These are phyloP conservation scores for Diadromus collaris DNA, from an alignment of 2,888 invertebrate genomes.

Conservation along the genomic window DNA sequence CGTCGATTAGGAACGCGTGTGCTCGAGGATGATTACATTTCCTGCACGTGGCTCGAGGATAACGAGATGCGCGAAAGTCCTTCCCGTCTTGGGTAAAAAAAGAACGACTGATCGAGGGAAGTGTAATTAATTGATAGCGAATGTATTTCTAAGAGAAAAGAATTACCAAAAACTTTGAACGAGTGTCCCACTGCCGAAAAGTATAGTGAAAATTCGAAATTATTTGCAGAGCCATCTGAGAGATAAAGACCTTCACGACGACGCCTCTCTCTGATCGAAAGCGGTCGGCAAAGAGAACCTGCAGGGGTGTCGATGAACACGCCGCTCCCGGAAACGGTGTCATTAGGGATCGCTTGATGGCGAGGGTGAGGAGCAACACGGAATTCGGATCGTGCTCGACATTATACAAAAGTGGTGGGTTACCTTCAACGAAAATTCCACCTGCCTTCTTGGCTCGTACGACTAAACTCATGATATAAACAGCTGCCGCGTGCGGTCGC, in stretches of 20 bases:
- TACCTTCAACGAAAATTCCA: constrained; percentile 66
- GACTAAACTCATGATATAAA: constrained; percentile 38
- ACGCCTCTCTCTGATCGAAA: background rate
- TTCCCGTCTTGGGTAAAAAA: background rate
- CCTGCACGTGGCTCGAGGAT: background rate
- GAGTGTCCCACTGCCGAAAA: background rate
- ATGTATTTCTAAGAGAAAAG: background rate
- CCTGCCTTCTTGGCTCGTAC: constrained; percentile 68
- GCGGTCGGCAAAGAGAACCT: background rate
- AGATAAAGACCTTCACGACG: background rate
- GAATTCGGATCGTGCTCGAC: constrained; percentile 29
- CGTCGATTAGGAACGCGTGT: constrained; percentile 46
- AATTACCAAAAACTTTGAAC: background rate
- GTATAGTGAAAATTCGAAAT: background rate
- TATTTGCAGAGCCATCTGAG: background rate
- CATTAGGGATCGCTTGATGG: constrained; percentile 75
- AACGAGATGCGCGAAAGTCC: constrained; percentile 20
- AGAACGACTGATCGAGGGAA: background rate
- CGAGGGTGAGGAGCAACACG: constrained; percentile 61
- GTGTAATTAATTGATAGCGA: background rate
- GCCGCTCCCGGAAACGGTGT: constrained; percentile 60
- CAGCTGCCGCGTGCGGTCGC: constrained; percentile 52
- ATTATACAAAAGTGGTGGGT: constrained; percentile 9
- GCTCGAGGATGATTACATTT: constrained; percentile 23
- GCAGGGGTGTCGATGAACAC: constrained; percentile 48